These are phyloP conservation scores for Choloepus didactylus DNA, from an alignment of 2,797 vertebrate genomes.

Conservation along the genomic window DNA sequence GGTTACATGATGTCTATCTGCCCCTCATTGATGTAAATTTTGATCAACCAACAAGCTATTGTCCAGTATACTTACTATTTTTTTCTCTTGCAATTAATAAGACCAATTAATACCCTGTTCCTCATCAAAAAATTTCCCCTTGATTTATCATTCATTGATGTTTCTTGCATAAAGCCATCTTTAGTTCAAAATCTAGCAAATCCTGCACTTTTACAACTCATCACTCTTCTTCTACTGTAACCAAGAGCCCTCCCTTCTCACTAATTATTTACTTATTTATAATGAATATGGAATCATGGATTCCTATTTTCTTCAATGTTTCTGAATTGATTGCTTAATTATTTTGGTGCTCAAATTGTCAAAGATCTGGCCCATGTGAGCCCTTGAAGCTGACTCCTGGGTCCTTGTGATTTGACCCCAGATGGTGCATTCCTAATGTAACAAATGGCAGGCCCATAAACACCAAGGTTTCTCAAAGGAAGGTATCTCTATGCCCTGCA, in stretches of 20 bases:
- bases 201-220: background rate
- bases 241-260: background rate
- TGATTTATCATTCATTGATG: constrained; percentile 11
- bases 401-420: background rate
- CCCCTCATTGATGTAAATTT: background rate
- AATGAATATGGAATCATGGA: background rate
- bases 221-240: background rate
- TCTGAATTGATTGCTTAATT: constrained; percentile 3
- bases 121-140: background rate
- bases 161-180: background rate
- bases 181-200: background rate
- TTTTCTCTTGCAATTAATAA: background rate
- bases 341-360: background rate
- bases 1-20: background rate
- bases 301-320: constrained; percentile 32
- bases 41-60: background rate
- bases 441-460: background rate
- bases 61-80: background rate
- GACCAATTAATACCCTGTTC: background rate
- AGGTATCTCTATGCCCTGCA: background rate
- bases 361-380: background rate
- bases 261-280: background rate
- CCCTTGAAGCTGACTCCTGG: background rate
- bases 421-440: background rate
- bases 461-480: background rate